Evolutionary conservation across 2,888 invertebrate species (phyloP), one percentile per base, ranked within the genome.

Genomic region (Drosophila engyochracea): DNA sequence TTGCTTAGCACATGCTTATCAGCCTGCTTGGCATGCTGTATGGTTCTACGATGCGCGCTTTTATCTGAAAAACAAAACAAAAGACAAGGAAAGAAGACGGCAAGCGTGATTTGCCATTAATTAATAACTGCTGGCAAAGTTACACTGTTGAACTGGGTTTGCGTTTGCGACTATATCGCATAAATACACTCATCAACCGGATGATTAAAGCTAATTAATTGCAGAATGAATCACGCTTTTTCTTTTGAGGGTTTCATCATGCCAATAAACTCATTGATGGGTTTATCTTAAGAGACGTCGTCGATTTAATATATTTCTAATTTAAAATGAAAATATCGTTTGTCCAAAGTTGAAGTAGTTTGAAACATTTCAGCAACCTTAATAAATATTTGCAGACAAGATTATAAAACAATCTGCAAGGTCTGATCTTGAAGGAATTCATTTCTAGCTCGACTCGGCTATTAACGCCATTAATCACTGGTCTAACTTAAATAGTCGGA

Each of bases 41-140:
- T 22, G 31, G 28, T 49, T 64, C 9, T 19, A 31, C 12, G 12
- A 19, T 19, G 9, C 44, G 41, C 51, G 39, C 62, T 33, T 65
- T 75, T 74, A 79, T 79, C 78, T 79, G 57, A 30, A 69, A 84
- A 22, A 47, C 47, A 47, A 28, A 39, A n/a, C n/a, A 52, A 54
- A 54, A 55, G 67, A 70, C 63, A 71, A 73, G 59, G 47, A 41
- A 65, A 68, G 61, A 47, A 49, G 44, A 49, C 25, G 67, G 72
- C 80, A 61, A 76, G 55, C 31, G 51, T 53, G 62, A 57, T 74
- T 70, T 79, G 69, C 69, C 83, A 70, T 33, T 59, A 80, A 83
- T 85, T 85, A 84, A 82, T 80, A 74, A 72, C 55, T 44, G 68
- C 16, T 51, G 30, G 39, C 41, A 65, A 22, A 30, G 49, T 30